Evolutionary conservation across 2,797 vertebrate genomes (phyloP).

Genomic region (Ptychadena robeensis): DNA sequence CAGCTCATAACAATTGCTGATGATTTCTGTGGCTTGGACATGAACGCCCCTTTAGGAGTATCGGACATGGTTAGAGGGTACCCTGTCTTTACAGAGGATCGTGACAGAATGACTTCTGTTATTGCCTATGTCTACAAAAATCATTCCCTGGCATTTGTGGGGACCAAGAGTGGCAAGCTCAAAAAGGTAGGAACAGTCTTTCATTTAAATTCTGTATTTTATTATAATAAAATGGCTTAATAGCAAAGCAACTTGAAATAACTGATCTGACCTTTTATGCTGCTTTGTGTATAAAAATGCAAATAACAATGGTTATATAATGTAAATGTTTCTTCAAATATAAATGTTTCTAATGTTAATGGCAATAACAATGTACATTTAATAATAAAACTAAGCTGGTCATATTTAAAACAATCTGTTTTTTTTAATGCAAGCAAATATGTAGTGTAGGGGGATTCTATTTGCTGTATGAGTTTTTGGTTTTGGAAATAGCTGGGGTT

Average conservation of each 20-base stretch:
- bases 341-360: no score
- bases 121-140: constrained; percentile 98
- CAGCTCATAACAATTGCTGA: constrained; percentile 98
- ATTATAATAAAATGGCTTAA: neutral
- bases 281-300: neutral
- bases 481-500: no score
- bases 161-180: constrained; percentile 91
- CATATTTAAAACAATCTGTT: neutral
- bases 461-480: no score
- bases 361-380: no score
- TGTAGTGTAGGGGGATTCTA: neutral
- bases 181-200: constrained; percentile 88
- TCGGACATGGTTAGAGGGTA: constrained; percentile 93
- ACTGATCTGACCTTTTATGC: neutral
- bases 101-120: constrained; percentile 94
- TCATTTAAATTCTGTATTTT: neutral
- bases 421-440: neutral
- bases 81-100: constrained; percentile 89
- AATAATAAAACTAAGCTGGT: neutral
- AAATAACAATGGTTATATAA: neutral
- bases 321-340: neutral
- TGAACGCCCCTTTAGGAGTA: constrained; percentile 96
- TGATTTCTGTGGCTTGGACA: constrained; percentile 97
- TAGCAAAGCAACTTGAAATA: no score
- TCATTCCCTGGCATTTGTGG: constrained; percentile 96